Percentiles rank a stretch among this genome's conserved stretches.
phyloP scores from a whole-genome alignment of 35 echinoderm and acorn worm species.

The Heliocidaris erythrogramma region DNA sequence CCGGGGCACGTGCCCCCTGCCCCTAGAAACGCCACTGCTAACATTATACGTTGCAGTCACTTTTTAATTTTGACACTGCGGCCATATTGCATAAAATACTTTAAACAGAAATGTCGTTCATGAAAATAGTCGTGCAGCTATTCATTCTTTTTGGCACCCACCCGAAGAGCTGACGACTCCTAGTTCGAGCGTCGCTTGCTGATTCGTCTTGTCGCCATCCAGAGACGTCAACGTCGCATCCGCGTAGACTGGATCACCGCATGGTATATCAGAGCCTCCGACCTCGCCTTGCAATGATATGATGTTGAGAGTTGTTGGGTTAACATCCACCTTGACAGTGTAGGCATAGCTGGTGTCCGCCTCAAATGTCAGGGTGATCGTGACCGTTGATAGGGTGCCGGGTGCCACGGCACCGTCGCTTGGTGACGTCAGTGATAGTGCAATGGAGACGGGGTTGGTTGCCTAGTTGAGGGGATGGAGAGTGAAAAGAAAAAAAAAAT shows the following conservation, averaged over 20 bases:
- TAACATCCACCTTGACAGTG: not conserved
- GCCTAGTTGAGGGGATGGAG: not conserved
- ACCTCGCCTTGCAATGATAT: not conserved
- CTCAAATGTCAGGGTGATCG: not conserved
- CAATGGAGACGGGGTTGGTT: not conserved
- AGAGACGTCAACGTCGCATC: conserved; percentile 1
- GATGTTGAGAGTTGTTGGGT: not conserved
- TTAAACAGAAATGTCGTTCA: no score
- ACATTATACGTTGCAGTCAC: no score
- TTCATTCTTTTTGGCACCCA: not conserved
- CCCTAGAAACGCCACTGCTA: no score
- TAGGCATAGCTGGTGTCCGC: not conserved
- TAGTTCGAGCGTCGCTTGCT: not conserved
- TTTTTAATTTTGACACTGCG: no score
- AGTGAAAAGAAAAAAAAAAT: not conserved
- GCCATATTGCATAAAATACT: no score
- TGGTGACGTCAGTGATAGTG: not conserved
- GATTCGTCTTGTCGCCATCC: conserved; percentile 17
- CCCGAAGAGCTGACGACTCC: conserved; percentile 29
- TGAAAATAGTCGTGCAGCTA: no score
- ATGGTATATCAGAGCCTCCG: conserved; percentile 11
- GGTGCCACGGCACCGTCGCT: not conserved
- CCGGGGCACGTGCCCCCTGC: no score
- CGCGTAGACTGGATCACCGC: conserved; percentile 26
- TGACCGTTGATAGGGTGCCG: not conserved